Base-by-base conservation (phyloP, 2,797 vertebrate genomes). In the Heliangelus exortis region DNA sequence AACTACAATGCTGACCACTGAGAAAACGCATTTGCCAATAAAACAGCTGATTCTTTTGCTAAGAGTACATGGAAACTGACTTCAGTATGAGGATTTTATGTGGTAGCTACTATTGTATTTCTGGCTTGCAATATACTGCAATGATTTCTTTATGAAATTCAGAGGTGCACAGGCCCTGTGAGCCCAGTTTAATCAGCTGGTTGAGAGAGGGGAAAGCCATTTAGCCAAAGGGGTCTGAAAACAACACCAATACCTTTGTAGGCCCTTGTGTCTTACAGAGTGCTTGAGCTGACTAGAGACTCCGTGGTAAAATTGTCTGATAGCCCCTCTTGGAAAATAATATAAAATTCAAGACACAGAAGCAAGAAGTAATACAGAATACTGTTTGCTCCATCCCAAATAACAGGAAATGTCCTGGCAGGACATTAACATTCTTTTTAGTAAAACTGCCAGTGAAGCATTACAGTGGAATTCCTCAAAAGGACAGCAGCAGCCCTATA, bases 361-460 rank as follows among this genome's bases (percentile, higher is more conserved):
- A 93, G 72, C 16, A 55, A 87, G 76, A 76, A 85, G 15, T 51
- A 45, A 61, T 26, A 11, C 53, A 54, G 33, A 67, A 87, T 23
- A 9, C n/a, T 58, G 41, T 63, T 59, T 80, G 33, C 41, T 84
- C 7, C 23, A 7, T 66, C 65, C 59, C n/a, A 41, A 28, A 48
- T 19, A 55, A 41, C 2, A n/a, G 31, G 48, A 91, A 74, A 79
- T 86, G 13, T 90, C 55, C 88, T 85, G 84, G 63, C 85, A 85
- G 31, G 41, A 85, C 68, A 81, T 18, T 48, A 88, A 88, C 81
- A 89, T 96, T 94, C 67, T 76, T 94, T 69, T 86, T n/a, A 91
- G 82, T 84, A 53, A 93, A 93, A 93, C 87, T 6, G 28, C 89
- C 79, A 63, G 72, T 39, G 65, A 89, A 91, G 54, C 28, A 51